phyloP scores from a whole-genome alignment of 2,113 vertebrate genomes.

The Oryzias celebensis region DNA sequence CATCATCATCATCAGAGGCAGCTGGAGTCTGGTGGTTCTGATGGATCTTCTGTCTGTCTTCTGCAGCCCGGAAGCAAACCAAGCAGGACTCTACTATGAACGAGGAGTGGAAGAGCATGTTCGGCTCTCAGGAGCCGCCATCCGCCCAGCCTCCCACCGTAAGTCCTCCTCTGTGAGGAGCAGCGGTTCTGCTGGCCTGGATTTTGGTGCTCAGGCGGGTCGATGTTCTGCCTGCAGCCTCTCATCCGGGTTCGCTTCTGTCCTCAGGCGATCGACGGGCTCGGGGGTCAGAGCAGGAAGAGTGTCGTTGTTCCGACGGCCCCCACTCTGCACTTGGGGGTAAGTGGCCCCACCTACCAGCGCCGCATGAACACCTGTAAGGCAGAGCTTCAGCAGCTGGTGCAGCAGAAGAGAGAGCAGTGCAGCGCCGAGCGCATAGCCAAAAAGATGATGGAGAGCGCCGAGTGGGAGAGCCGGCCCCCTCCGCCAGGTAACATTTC shows the following conservation, averaged over 20 bases:
- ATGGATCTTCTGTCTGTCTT: background rate
- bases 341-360: conserved; percentile 83
- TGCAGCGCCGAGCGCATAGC: conserved; percentile 91
- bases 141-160: conserved; percentile 69
- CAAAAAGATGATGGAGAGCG: conserved; percentile 96
- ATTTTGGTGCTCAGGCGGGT: background rate
- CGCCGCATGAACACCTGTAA: conserved; percentile 91
- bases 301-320: conserved; percentile 22
- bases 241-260: background rate
- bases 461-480: conserved; percentile 95
- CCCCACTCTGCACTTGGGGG: conserved; percentile 74
- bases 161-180: background rate
- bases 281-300: conserved; percentile 77
- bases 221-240: background rate
- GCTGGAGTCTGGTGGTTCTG: no score
- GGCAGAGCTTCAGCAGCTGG: conserved; percentile 91
- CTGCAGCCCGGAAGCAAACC: conserved; percentile 88
- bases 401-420: conserved; percentile 96
- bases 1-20: no score
- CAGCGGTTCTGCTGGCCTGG: background rate
- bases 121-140: conserved; percentile 92
- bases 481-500: conserved; percentile 86
- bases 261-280: conserved; percentile 80
- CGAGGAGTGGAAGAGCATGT: conserved; percentile 99
- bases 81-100: conserved; percentile 97